Percentiles rank a stretch among this genome's conserved stretches.
phyloP scores from a whole-genome alignment of 2,797 vertebrate species.

The Enteromius thamalakanensis region DNA sequence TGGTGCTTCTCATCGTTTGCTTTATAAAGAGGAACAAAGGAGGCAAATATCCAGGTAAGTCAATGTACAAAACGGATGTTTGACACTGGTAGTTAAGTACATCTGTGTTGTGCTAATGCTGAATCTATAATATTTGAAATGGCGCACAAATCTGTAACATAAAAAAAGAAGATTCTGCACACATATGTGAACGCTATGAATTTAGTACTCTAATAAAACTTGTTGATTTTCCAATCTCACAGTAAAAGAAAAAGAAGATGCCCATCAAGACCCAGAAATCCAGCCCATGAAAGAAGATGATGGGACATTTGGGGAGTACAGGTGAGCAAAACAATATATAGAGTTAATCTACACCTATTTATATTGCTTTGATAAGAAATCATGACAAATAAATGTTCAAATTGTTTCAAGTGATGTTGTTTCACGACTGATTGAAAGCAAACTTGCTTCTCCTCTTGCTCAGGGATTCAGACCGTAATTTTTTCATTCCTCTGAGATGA shows the following conservation, averaged over 20 bases:
- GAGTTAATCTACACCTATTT: background rate
- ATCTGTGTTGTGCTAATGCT: background rate
- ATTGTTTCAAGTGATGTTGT: background rate
- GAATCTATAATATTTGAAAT: background rate
- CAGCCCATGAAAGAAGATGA: slow-evolving; percentile 99
- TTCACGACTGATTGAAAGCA: slow-evolving; percentile 42
- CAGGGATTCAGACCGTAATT: slow-evolving; percentile 69
- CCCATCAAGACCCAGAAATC: slow-evolving; percentile 96
- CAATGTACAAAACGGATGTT: background rate
- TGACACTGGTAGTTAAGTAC: background rate
- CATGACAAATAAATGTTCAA: background rate
- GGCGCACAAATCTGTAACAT: background rate
- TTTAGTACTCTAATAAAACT: background rate
- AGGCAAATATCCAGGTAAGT: slow-evolving; percentile 96
- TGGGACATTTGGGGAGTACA: slow-evolving; percentile 98
- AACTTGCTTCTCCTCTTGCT: slow-evolving; percentile 60
- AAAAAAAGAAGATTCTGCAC: background rate
- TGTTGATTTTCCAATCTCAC: slow-evolving; percentile 35
- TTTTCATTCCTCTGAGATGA: slow-evolving; percentile 65
- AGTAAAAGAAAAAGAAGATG: slow-evolving; percentile 99
- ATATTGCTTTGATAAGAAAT: background rate
- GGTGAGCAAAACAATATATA: slow-evolving; percentile 76
- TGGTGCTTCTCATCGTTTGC: slow-evolving; percentile 95
- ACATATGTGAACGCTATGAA: background rate
- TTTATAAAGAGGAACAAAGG: slow-evolving; percentile 98